These are phyloP conservation scores for Dinocampus coccinellae DNA, from an alignment of 2,888 invertebrate species.

Conservation along the genomic window DNA sequence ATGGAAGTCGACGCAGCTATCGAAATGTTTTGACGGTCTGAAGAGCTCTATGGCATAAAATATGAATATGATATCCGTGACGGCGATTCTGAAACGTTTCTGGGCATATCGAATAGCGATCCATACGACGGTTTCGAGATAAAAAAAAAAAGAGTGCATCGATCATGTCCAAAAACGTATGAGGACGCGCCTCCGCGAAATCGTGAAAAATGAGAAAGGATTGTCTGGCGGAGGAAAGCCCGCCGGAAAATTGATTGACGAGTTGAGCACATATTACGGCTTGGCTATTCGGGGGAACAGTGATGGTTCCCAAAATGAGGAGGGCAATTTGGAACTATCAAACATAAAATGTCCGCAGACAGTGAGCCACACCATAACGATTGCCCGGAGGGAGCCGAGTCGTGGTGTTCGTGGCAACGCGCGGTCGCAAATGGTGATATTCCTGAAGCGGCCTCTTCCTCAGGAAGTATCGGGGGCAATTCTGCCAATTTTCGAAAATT, in stretches of 20 bases:
- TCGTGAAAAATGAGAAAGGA: background rate
- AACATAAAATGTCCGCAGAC: constrained; percentile 47
- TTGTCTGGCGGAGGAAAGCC: constrained; percentile 21
- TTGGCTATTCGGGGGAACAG: constrained; percentile 49
- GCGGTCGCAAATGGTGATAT: constrained; percentile 37
- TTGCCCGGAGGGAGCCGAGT: no score
- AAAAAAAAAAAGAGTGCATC: constrained; percentile 33
- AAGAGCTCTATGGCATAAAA: constrained; percentile 25
- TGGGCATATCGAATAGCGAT: constrained; percentile 8
- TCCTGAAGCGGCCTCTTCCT: constrained; percentile 23
- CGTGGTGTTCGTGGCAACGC: constrained; percentile 48
- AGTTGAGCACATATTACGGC: constrained; percentile 47
- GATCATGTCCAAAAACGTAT: constrained; percentile 33
- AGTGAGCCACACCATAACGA: constrained; percentile 46
- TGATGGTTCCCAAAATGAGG: constrained; percentile 46
- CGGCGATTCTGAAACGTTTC: constrained; percentile 31
- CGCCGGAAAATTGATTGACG: constrained; percentile 36
- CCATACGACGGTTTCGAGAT: constrained; percentile 32
- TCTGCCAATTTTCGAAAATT: constrained; percentile 35
- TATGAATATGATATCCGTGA: constrained; percentile 28
- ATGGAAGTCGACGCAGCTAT: constrained; percentile 30
- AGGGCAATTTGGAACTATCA: constrained; percentile 49
- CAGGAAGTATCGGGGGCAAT: constrained; percentile 33
- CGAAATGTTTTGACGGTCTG: constrained; percentile 37
- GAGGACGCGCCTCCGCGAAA: background rate